Base-by-base conservation (phyloP, 2,113 vertebrate genomes). In the Corynorhinus townsendii region DNA sequence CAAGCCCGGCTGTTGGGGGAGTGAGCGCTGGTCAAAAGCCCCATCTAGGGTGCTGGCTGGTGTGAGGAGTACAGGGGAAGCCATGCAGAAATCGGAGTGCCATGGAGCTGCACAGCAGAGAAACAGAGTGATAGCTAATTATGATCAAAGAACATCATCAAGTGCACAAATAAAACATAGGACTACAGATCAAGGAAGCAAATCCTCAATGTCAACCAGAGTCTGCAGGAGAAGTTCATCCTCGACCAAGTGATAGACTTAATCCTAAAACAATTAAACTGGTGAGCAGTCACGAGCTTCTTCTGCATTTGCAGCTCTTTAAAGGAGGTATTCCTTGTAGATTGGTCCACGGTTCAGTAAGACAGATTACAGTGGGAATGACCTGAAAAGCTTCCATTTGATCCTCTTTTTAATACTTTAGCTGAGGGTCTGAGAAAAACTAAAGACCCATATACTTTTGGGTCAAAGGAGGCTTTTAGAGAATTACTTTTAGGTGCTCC, bases 251-350 rank as follows among this genome's bases (percentile, higher is more conserved):
- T 93, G 98, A 98, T 96, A 98, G 98, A 86, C 98, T 99, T 33
- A 99, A 99, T 94, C 99, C 99, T 76, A 98, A 98, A 98, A 99
- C 98, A 35, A 98, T 99, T 95, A 98, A 99, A 96, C 98, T 98
- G 0, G 98, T 99, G 95, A 93, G 56, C 95, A 96, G 59, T 96
- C 98, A 49, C 97, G 96, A 80, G 75, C 95, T 8, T 79, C 96
- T 90, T 98, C 99, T 89, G 93, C 98, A 2, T 99, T 99, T 95
- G 97, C 98, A 79, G 98, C 98, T 77, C 6, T 97, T 98, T 81
- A 99, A 98, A 98, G 98, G 98, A 87, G 99, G 98, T n/a, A 98
- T 99, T 97, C 99, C 99, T 0, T 99, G 99, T 85, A 99, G 99
- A 52, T 96, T 99, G 96, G 95, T 98, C 45, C 99, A 99, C 95